Base-by-base conservation (phyloP, 1,140 invertebrate genomes). In the Saccostrea glomerata region DNA sequence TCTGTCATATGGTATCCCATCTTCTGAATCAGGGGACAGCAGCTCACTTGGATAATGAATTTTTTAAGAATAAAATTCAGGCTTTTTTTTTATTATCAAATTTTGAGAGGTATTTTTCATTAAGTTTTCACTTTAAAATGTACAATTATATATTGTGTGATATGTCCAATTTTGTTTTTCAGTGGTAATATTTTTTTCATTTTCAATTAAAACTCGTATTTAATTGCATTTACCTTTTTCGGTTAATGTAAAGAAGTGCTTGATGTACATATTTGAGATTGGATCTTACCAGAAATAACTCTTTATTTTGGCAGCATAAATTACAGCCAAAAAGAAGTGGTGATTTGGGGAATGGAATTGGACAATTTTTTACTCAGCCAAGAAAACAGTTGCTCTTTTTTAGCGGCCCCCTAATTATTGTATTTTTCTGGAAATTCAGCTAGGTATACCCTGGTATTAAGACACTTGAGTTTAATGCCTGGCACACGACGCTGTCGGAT, bases 391-490 rank as follows among this genome's bases (percentile, higher is more conserved):
- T 77, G 70, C 70, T 77, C 70, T 77, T 77, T 77, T 77, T 25
- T 77, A 30, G 9, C 70, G 36, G 25, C 36, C 25, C 23, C 11
- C 3, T 77, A 77, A 77, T 77, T 77, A 77, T 30, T 30, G 70
- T 77, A 77, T 77, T 77, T 77, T 77, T 77, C 70, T 77, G 70
- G 70, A 77, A 77, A 36, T 77, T 36, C 70, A 77, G 70, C 70
- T 40, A 77, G 70, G 70, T 77, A 77, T 77, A 77, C 70, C 70
- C 25, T 77, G 70, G 11, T 30, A 77, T 77, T 77, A 77, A 30
- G 70, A 77, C 70, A 77, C 70, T 77, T 77, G 12, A 77, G 23
- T 77, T 77, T 77, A 77, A 77, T 77, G 70, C 30, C 23, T 77
- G 70, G 70, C 70, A 77, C 70, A 25, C 70, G 70, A 77, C 47